Conservation (phyloP, 2,888 invertebrate species). For the Rhagophthalmus giganteus region DNA sequence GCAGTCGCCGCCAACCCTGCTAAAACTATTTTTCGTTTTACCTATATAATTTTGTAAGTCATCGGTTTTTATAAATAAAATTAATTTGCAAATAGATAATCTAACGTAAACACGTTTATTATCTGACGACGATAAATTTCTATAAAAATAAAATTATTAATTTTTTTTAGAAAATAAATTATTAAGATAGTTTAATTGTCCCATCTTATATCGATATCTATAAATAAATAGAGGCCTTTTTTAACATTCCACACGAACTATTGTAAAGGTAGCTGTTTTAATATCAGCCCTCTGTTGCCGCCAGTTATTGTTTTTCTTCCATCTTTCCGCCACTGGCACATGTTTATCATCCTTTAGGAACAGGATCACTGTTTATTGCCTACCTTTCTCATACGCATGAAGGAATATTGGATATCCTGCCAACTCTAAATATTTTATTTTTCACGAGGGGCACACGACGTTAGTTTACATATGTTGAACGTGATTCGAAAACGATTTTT, state of each 20-base stretch:
- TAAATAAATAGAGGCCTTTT: too few relatives aligned
- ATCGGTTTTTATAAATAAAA: too few relatives aligned
- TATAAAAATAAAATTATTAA: too few relatives aligned
- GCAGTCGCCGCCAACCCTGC: conserved; percentile 12
- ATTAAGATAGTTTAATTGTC: too few relatives aligned
- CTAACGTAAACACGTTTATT: too few relatives aligned
- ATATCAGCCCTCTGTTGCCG: conserved; percentile 19
- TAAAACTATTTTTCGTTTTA: neutral
- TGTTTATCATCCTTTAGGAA: conserved; percentile 38
- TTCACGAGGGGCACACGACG: conserved; percentile 46
- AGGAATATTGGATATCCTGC: conserved; percentile 49
- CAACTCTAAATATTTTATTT: conserved; percentile 54
- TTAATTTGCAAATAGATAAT: too few relatives aligned
- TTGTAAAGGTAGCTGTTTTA: conserved; percentile 22
- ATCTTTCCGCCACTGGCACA: conserved; percentile 32
- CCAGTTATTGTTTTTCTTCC: conserved; percentile 31
- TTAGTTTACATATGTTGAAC: conserved; percentile 54
- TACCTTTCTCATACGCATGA: conserved; percentile 43
- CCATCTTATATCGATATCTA: too few relatives aligned
- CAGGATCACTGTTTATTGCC: conserved; percentile 42
- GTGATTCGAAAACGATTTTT: conserved; percentile 51
- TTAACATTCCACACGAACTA: too few relatives aligned
- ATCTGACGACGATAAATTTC: too few relatives aligned
- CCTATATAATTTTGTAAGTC: neutral
- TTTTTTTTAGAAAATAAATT: too few relatives aligned